These are phyloP conservation scores for Hemicrepidius hirtus DNA, from an alignment of 2,888 invertebrate genomes.

Conservation along the genomic window DNA sequence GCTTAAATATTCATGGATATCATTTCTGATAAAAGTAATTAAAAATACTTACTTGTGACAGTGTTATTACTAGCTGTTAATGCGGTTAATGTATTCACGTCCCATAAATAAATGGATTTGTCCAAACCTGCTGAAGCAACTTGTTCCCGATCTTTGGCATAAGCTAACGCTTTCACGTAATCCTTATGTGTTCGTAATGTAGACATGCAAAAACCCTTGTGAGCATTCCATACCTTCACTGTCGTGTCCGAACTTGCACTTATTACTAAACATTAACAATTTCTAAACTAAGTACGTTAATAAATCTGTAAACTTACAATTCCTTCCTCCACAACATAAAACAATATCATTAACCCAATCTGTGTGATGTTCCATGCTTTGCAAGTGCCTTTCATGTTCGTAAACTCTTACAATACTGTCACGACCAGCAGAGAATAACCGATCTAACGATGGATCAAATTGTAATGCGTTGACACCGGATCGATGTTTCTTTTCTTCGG, in stretches of 20 bases:
- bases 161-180: constrained; percentile 98
- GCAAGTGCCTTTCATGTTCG: constrained; percentile 90
- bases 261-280: constrained; percentile 83
- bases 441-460: constrained; percentile 89
- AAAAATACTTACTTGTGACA: constrained; percentile 86
- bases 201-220: constrained; percentile 99
- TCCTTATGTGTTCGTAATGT: constrained; percentile 98
- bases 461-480: constrained; percentile 98
- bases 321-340: constrained; percentile 96
- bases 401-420: constrained; percentile 98
- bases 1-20: constrained; percentile 73
- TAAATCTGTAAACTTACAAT: constrained; percentile 78
- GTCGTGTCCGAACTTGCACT: constrained; percentile 99
- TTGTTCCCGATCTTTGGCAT: constrained; percentile 96
- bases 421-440: constrained; percentile 96
- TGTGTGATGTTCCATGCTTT: constrained; percentile 99
- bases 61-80: constrained; percentile 99
- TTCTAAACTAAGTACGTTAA: constrained; percentile 49
- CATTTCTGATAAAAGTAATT: not conserved
- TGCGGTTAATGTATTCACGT: constrained; percentile 97
- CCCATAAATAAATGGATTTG: constrained; percentile 98
- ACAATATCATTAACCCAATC: constrained; percentile 99
- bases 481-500: constrained; percentile 94
- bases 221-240: constrained; percentile 99
- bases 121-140: constrained; percentile 98